phyloP scores from a whole-genome alignment of 1,140 invertebrate species.

The Nymphalis io region DNA sequence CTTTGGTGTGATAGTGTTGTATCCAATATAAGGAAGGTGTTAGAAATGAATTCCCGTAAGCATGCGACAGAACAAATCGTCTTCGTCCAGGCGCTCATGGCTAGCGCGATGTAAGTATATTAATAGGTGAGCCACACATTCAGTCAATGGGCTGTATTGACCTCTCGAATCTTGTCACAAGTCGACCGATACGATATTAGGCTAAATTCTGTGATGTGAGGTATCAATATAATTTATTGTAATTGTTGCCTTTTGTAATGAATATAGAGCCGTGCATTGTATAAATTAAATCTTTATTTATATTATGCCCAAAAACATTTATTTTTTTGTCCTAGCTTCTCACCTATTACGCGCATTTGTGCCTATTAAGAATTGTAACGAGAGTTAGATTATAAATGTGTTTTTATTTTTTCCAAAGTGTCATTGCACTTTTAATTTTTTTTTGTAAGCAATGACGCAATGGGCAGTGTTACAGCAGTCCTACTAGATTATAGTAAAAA shows the following conservation, averaged over 20 bases:
- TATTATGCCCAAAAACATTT: conserved; percentile 49
- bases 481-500: conserved; percentile 51
- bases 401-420: conserved; percentile 52
- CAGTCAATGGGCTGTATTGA: conserved; percentile 31
- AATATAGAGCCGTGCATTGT: conserved; percentile 36
- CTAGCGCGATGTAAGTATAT: conserved; percentile 55
- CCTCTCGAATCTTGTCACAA: conserved; percentile 13
- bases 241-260: conserved; percentile 36
- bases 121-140: conserved; percentile 38
- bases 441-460: conserved; percentile 51
- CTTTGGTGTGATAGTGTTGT: conserved; percentile 78
- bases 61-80: conserved; percentile 46
- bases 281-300: conserved; percentile 52
- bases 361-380: conserved; percentile 58
- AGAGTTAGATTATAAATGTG: conserved; percentile 53
- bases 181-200: conserved; percentile 61
- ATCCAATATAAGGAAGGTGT: conserved; percentile 77
- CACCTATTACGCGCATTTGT: conserved; percentile 63
- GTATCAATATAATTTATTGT: conserved; percentile 34
- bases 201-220: conserved; percentile 62
- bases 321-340: conserved; percentile 73
- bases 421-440: conserved; percentile 58
- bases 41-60: conserved; percentile 70
- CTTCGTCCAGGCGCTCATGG: conserved; percentile 55
- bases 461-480: conserved; percentile 54